A percentile compares a stretch with the other conserved stretches of the same genome.
Conservation (phyloP, 1,140 invertebrate species). For the Drosophila nebulosa region DNA sequence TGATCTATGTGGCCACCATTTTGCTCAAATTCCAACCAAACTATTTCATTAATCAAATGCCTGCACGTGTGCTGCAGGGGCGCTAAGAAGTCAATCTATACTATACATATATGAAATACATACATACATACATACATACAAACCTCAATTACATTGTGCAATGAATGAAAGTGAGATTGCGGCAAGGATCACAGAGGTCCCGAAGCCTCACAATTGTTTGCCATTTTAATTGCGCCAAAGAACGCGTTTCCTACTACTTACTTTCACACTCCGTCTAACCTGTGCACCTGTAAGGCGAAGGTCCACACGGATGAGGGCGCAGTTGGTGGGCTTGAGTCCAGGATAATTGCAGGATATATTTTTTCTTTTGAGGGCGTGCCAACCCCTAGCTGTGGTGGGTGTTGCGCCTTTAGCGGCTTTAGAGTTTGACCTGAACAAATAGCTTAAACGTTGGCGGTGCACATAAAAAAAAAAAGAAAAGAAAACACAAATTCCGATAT, state of each 20-base stretch:
- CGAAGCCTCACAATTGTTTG: conserved; percentile 30
- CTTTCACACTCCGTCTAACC: conserved; percentile 50
- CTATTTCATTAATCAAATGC: conserved; percentile 55
- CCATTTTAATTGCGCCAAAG: conserved; percentile 40
- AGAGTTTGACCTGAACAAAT: conserved; percentile 27
- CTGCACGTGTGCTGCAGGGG: conserved; percentile 68
- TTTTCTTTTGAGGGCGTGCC: conserved; percentile 19
- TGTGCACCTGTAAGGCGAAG: conserved; percentile 11
- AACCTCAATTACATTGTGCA: conserved; percentile 71
- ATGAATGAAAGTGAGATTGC: conserved; percentile 75
- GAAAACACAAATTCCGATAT: too few species aligned
- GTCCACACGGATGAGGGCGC: conserved; percentile 6
- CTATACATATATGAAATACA: background rate
- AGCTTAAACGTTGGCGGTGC: conserved; percentile 12
- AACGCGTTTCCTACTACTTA: conserved; percentile 39
- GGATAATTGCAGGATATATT: conserved; percentile 56
- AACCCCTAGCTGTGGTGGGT: conserved; percentile 51
- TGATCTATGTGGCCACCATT: conserved; percentile 48
- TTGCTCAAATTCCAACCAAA: conserved; percentile 16
- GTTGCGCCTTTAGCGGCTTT: conserved; percentile 75
- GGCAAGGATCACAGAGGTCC: conserved; percentile 19
- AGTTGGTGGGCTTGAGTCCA: conserved; percentile 36
- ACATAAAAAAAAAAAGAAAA: conserved; percentile 26
- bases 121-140: conserved; percentile 24
- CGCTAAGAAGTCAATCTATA: conserved; percentile 74